A percentile compares a stretch with the other conserved stretches of the same genome.
Conservation (phyloP, 2,113 vertebrate species). For the Syngnathus scovelli region DNA sequence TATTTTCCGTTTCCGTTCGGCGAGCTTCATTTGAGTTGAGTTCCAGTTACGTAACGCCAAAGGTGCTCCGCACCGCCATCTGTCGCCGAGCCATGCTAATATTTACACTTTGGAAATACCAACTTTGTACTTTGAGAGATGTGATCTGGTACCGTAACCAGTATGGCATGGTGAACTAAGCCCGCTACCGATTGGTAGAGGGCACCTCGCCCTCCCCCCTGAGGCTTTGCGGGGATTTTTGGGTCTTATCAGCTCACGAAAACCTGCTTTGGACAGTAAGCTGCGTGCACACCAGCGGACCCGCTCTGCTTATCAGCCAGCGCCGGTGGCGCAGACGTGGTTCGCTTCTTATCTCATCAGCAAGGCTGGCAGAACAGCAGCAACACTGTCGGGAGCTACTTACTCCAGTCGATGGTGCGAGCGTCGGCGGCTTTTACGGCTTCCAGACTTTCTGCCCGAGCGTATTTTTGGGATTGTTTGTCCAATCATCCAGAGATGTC, state of each 20-base stretch:
- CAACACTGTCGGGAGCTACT: slow-evolving; percentile 11
- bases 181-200: no score
- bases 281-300: slow-evolving; percentile 28
- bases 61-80: slow-evolving; percentile 40
- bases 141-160: no score
- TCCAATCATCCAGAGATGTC: slow-evolving; percentile 14
- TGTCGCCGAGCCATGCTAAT: slow-evolving; percentile 21
- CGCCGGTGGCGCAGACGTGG: slow-evolving; percentile 23
- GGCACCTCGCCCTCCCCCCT: slow-evolving; percentile 1
- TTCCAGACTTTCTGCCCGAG: neutral
- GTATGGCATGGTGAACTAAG: no score
- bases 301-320: slow-evolving; percentile 51
- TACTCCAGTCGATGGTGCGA: slow-evolving; percentile 10
- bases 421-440: neutral
- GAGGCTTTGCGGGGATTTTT: slow-evolving; percentile 31
- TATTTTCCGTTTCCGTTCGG: slow-evolving; percentile 34
- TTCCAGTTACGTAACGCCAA: slow-evolving; percentile 43
- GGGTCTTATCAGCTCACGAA: slow-evolving; percentile 44
- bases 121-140: neutral
- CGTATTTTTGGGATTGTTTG: neutral
- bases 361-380: slow-evolving; percentile 24
- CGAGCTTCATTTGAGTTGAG: slow-evolving; percentile 43
- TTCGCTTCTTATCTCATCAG: slow-evolving; percentile 47
- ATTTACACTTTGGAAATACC: slow-evolving; percentile 23
- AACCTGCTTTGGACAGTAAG: slow-evolving; percentile 48